A percentile compares a stretch with the other conserved stretches of the same genome.
These are phyloP conservation scores for Zonitis immaculata DNA, from an alignment of 2,888 invertebrate genomes.

Conservation along the genomic window DNA sequence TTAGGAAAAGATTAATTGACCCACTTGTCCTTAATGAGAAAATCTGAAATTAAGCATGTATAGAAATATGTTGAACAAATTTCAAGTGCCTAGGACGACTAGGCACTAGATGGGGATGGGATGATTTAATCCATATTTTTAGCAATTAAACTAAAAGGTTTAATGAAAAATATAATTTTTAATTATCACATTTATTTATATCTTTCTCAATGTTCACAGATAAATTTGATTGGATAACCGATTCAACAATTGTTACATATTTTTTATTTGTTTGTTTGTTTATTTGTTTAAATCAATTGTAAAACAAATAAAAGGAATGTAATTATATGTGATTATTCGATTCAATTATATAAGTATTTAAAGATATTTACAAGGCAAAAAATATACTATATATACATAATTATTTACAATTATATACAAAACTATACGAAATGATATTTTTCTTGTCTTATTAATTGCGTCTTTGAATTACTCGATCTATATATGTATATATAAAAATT, in stretches of 20 bases:
- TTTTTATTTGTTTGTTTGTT: neutral
- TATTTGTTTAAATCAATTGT: slow-evolving; percentile 33
- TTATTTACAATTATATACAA: slow-evolving; percentile 34
- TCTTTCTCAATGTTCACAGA: slow-evolving; percentile 40
- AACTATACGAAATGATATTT: slow-evolving; percentile 29
- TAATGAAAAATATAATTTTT: too few relatives aligned
- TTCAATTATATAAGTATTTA: slow-evolving; percentile 26
- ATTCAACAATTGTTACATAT: slow-evolving; percentile 35
- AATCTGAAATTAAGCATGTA: too few relatives aligned
- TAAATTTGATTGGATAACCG: slow-evolving; percentile 42
- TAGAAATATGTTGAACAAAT: too few relatives aligned
- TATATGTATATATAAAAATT: slow-evolving; percentile 16
- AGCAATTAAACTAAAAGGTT: too few relatives aligned
- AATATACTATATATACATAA: slow-evolving; percentile 32
- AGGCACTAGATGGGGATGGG: too few relatives aligned
- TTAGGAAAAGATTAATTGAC: too few relatives aligned
- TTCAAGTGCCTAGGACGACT: too few relatives aligned
- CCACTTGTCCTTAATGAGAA: too few relatives aligned
- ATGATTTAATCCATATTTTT: too few relatives aligned
- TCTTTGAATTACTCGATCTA: slow-evolving; percentile 16
- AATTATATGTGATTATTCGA: slow-evolving; percentile 39
- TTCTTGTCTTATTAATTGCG: slow-evolving; percentile 12
- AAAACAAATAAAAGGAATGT: slow-evolving; percentile 33
- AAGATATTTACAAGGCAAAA: slow-evolving; percentile 40
- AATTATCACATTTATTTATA: slow-evolving; percentile 41